phyloP scores from a whole-genome alignment of 2,888 invertebrate genomes.

The Mythimna ferrago region DNA sequence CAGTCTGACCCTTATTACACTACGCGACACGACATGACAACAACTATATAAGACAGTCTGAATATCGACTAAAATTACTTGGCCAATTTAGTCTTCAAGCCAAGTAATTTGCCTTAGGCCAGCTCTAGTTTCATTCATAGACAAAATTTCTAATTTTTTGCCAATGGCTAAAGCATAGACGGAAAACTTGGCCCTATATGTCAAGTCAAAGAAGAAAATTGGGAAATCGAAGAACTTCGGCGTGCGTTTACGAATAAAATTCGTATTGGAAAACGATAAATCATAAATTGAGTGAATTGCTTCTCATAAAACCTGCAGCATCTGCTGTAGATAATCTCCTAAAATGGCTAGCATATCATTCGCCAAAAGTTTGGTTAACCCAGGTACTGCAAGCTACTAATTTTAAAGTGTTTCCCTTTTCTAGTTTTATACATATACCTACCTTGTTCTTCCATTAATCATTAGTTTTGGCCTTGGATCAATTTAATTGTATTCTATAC shows the following conservation, averaged over 20 bases:
- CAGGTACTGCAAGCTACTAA: constrained; percentile 74
- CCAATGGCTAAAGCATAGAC: background rate
- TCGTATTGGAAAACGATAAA: constrained; percentile 12
- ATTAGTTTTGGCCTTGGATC: background rate
- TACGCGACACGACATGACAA: too few species aligned
- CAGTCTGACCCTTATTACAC: too few species aligned
- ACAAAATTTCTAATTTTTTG: background rate
- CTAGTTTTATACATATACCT: background rate
- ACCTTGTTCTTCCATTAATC: background rate
- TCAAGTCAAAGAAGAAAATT: constrained; percentile 30
- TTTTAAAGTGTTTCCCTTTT: background rate
- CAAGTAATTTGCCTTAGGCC: too few species aligned
- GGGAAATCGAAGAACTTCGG: constrained; percentile 9
- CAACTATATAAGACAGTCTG: too few species aligned
- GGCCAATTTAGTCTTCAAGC: background rate
- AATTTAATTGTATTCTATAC: background rate
- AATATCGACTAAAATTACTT: constrained; percentile 18
- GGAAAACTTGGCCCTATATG: constrained; percentile 27
- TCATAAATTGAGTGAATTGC: constrained; percentile 21
- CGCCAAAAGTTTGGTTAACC: constrained; percentile 89
- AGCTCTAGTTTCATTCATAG: constrained; percentile 8
- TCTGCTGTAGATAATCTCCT: constrained; percentile 64
- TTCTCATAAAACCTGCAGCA: constrained; percentile 51
- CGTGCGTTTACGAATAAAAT: constrained; percentile 30
- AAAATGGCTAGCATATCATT: constrained; percentile 86